Percentiles rank a stretch among this genome's conserved stretches.
Conservation (phyloP, 1,140 invertebrate genomes). For the Mamestra configurata region DNA sequence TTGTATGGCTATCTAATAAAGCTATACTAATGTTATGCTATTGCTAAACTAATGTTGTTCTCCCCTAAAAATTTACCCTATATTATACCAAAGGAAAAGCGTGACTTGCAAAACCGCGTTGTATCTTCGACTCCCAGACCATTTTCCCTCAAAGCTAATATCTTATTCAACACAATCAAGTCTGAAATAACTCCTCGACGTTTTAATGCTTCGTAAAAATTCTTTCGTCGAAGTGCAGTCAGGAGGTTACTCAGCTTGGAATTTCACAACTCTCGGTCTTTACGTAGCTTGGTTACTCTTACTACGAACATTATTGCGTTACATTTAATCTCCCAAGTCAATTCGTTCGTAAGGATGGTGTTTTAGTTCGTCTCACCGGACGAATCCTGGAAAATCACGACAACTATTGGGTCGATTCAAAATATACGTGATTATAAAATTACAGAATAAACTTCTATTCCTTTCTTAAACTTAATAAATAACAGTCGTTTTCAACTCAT, state of each 20-base stretch:
- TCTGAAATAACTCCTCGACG: constrained; percentile 3
- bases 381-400: neutral
- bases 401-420: too few relatives aligned
- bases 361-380: neutral
- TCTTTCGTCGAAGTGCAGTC: neutral
- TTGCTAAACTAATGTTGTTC: neutral
- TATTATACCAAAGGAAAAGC: neutral
- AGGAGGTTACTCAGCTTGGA: neutral
- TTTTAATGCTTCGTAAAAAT: constrained; percentile 30
- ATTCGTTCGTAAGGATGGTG: too few relatives aligned
- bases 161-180: constrained; percentile 28
- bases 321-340: neutral
- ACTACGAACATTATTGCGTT: neutral
- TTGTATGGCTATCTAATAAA: neutral
- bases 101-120: neutral
- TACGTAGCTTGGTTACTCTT: neutral
- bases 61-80: too few relatives aligned
- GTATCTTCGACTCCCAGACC: neutral
- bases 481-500: neutral
- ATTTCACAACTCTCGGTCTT: constrained; percentile 9
- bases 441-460: too few relatives aligned
- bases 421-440: too few relatives aligned
- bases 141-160: constrained; percentile 7
- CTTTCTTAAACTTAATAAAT: neutral
- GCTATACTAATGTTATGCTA: neutral